phyloP scores from a whole-genome alignment of 37 sponge, comb jelly and placozoan genomes.

The Aphrocallistes beatrix region DNA sequence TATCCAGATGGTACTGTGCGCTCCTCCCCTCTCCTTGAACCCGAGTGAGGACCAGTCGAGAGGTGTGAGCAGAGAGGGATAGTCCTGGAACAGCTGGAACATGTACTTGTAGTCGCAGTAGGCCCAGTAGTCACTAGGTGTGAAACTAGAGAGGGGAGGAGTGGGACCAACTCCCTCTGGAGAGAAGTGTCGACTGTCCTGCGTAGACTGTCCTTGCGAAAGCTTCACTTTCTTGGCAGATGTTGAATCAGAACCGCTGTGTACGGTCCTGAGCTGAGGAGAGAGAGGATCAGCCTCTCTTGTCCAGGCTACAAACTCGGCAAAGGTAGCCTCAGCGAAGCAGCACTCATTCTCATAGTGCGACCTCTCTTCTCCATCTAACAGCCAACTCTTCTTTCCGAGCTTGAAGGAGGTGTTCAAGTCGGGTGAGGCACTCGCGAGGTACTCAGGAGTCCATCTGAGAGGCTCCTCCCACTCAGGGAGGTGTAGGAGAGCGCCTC shows the following conservation, averaged over 20 bases:
- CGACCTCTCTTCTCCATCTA: background rate
- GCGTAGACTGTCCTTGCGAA: background rate
- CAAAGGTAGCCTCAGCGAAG: conserved; percentile 32
- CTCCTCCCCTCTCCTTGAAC: conserved; percentile 40
- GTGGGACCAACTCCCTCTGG: background rate
- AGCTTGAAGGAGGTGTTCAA: conserved; percentile 46
- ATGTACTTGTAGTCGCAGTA: conserved; percentile 84
- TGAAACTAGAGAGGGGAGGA: conserved; percentile 1
- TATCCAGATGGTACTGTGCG: conserved; percentile 65
- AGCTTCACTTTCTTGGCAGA: conserved; percentile 13
- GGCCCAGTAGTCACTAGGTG: conserved; percentile 38
- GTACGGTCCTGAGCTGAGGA: background rate
- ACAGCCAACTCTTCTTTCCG: conserved; percentile 26
- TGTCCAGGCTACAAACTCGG: conserved; percentile 53
- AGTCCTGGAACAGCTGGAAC: conserved; percentile 34
- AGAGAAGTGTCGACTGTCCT: background rate
- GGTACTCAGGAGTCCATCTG: conserved; percentile 29
- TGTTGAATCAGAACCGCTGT: background rate
- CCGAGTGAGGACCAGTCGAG: conserved; percentile 73
- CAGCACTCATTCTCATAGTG: conserved; percentile 64
- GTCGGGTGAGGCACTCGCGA: conserved; percentile 21
- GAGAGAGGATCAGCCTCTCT: background rate
- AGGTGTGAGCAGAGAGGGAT: conserved; percentile 24
- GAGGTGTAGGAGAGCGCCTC: background rate
- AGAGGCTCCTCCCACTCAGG: conserved; percentile 33